Base-by-base conservation (phyloP, 2,888 invertebrate species). In the Pammene aurita region DNA sequence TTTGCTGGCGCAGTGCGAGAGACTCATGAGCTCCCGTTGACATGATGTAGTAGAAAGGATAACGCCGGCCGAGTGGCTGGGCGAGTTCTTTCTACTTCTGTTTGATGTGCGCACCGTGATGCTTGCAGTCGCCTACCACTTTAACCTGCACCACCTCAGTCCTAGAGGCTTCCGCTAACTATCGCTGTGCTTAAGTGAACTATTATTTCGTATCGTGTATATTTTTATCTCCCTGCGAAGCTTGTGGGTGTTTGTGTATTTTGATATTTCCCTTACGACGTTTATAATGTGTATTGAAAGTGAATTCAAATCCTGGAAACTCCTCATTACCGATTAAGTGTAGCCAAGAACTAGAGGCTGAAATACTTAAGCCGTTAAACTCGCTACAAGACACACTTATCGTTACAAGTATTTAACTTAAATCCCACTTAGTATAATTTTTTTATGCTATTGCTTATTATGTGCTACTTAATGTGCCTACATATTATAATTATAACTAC, bases 31-130 rank as follows among this genome's bases (percentile, higher is more conserved):
- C 2, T 68, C 82, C 9, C 88, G 84, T 90, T 93, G 93, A 93
- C 93, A 88, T 82, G 83, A 87, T 83, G 81, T 69, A 46, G 91
- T 90, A 90, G 92, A 87, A 87, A 88, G 92, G 77, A 82, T 82
- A 35, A 60, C 81, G 62, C 77, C 80, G 5, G 64, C 75, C 13
- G 80, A 83, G 7, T 80, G 83, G 84, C 72, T 89, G 75, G 78
- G 71, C 56, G 82, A 85, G 67, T 84, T 90, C 92, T 92, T 92
- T 91, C 91, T 92, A 90, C 92, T 84, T 74, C 67, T 87, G 69
- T 89, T 92, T 77, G 84, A 91, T 80, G 80, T 64, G 66, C 91
- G 91, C 90, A 89, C 86, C 77, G 86, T 83, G 75, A 66, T 88
- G 78, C 77, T 83, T 80, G 73, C 88, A 48, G 58, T 89, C 73